These are phyloP conservation scores for Drosophila neutralis DNA, from an alignment of 2,888 invertebrate genomes.

Conservation along the genomic window DNA sequence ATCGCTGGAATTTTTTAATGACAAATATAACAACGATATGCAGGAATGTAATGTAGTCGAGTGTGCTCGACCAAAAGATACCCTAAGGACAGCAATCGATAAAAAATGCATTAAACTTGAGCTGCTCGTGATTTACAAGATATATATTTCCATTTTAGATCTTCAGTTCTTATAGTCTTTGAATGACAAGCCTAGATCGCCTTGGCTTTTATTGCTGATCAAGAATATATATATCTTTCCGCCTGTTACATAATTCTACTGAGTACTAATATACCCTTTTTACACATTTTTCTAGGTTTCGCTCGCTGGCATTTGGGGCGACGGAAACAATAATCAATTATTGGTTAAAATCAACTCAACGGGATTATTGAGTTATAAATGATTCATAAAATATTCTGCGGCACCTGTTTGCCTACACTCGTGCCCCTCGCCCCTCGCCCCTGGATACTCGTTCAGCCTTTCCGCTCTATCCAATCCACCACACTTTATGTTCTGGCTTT, in stretches of 20 bases:
- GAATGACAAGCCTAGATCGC: not conserved
- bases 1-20: slow-evolving; percentile 48
- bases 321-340: slow-evolving; percentile 76
- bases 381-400: slow-evolving; percentile 75
- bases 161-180: not conserved
- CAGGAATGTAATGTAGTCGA: not conserved
- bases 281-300: not conserved
- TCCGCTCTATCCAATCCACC: not conserved
- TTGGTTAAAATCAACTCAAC: slow-evolving; percentile 78
- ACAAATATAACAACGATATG: slow-evolving; percentile 12
- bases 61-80: not conserved
- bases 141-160: too few species aligned
- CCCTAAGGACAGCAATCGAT: not conserved
- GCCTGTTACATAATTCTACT: not conserved
- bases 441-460: not conserved
- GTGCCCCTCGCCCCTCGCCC: not conserved
- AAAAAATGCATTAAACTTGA: not conserved
- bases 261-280: not conserved
- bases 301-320: slow-evolving; percentile 1
- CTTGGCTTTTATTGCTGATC: not conserved
- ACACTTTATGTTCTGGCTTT: slow-evolving; percentile 45
- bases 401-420: slow-evolving; percentile 53
- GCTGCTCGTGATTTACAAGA: not conserved
- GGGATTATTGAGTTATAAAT: slow-evolving; percentile 77
- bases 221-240: not conserved